A percentile compares a stretch with the other conserved stretches of the same genome.
These are phyloP conservation scores for Lateolabrax maculatus DNA, from an alignment of 2,797 vertebrate species.

Conservation along the genomic window DNA sequence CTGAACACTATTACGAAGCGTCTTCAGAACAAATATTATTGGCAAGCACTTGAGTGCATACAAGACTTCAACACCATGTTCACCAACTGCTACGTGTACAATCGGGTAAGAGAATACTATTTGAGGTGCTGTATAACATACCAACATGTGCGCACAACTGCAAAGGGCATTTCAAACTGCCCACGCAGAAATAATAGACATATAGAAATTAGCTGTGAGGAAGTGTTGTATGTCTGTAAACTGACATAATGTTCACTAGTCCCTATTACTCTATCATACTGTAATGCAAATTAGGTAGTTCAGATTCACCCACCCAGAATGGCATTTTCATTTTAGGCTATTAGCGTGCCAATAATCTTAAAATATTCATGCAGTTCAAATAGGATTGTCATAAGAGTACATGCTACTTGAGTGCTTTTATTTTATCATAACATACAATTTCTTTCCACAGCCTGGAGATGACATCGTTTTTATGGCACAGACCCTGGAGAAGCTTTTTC, in stretches of 20 bases:
- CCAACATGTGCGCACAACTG: not conserved
- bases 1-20: slow-evolving; percentile 93
- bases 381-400: not conserved
- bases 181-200: not conserved
- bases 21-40: slow-evolving; percentile 94
- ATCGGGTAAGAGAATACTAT: slow-evolving; percentile 86
- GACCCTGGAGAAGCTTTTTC: slow-evolving; percentile 92
- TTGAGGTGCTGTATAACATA: not conserved
- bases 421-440: not conserved
- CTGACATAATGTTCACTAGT: not conserved
- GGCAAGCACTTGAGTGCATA: slow-evolving; percentile 89
- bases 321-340: not conserved
- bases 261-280: not conserved
- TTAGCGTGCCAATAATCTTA: not conserved
- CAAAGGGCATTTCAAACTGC: not conserved
- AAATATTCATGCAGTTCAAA: not conserved
- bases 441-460: slow-evolving; percentile 88
- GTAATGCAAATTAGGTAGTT: not conserved
- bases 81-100: slow-evolving; percentile 95
- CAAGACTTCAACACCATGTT: slow-evolving; percentile 95
- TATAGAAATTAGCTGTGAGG: not conserved
- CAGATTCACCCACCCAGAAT: not conserved
- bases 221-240: not conserved
- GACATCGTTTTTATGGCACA: slow-evolving; percentile 95
- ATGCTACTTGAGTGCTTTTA: not conserved